Base-by-base conservation (phyloP, 2,888 invertebrate species). In the Sinhomidia bicolor region DNA sequence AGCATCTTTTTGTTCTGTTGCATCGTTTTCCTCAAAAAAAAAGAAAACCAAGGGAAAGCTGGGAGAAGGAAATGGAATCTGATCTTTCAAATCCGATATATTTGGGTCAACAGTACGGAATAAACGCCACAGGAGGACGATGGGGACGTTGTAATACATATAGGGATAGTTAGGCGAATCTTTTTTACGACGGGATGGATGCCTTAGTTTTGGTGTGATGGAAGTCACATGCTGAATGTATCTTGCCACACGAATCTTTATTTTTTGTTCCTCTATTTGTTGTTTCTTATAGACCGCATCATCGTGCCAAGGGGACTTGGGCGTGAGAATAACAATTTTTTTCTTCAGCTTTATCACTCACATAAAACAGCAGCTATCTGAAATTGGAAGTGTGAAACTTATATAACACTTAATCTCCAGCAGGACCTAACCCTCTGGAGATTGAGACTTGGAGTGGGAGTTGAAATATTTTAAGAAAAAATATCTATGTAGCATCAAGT, bases 61-160 rank as follows among this genome's bases (percentile, higher is more conserved):
- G 26, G 5, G 57, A 62, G 14, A 29, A 41, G 71, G 14, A 71
- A 71, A 71, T 41, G 44, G 12, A 65, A 81, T 62, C 29, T 47
- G 79, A 79, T 81, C 44, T 65, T 26, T 29, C 44, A 65, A 81
- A 81, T 65, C 80, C 80, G 62, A 81, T 81, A 60, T 44, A 62
- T 81, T 62, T 81, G 47, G 80, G 80, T 81, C 80, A 81, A 44
- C 65, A 29, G 29, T 71, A 71, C 62, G 29, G 62, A 62, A 62
- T 62, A 79, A 76, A 79, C 79, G 10, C 23, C 79, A 57, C 79
- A 41, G 29, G 57, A 57, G n/a, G n/a, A n/a, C n/a, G n/a, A n/a
- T 60, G 60, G 9, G 60, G 10, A 5, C 23, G n/a, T 44, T 17
- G 23, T 71, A 41, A 10, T 44, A 71, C 20, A 74, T 17, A 29